A percentile compares a stretch with the other conserved stretches of the same genome.
Evolutionary conservation across 1,140 invertebrate genomes (phyloP).

Genomic region (Pseudomyrmex gracilis): DNA sequence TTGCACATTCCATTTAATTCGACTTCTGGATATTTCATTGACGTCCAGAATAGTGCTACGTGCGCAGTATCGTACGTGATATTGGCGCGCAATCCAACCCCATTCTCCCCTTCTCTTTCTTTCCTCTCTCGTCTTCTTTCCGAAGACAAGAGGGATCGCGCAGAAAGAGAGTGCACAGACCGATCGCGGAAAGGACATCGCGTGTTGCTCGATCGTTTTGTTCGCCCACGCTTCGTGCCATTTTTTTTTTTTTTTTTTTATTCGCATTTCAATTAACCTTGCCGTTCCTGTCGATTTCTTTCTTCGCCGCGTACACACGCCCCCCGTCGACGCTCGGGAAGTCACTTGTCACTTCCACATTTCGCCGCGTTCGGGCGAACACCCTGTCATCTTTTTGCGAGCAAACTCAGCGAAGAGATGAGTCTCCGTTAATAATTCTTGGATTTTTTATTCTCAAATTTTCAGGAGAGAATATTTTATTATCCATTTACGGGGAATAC

Average conservation of each 20-base stretch:
- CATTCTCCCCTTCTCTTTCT: neutral
- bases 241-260: conserved; percentile 57
- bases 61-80: conserved; percentile 41
- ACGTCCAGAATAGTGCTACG: conserved; percentile 32
- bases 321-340: neutral
- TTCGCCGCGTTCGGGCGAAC: neutral
- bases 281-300: conserved; percentile 30
- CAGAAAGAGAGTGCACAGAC: conserved; percentile 43
- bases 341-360: neutral
- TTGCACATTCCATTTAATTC: conserved; percentile 9
- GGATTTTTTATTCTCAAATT: too few relatives aligned
- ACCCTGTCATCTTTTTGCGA: neutral
- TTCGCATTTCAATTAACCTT: conserved; percentile 70
- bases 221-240: conserved; percentile 12
- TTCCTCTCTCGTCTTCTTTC: neutral
- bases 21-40: conserved; percentile 17
- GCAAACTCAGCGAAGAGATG: too few relatives aligned
- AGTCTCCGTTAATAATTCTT: too few relatives aligned
- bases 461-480: neutral
- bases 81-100: conserved; percentile 51
- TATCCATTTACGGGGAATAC: neutral
- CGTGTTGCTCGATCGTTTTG: conserved; percentile 65
- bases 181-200: conserved; percentile 76
- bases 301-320: conserved; percentile 16
- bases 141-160: neutral